phyloP scores from a whole-genome alignment of 2,113 vertebrate genomes.

The Leptocoma aspasia region DNA sequence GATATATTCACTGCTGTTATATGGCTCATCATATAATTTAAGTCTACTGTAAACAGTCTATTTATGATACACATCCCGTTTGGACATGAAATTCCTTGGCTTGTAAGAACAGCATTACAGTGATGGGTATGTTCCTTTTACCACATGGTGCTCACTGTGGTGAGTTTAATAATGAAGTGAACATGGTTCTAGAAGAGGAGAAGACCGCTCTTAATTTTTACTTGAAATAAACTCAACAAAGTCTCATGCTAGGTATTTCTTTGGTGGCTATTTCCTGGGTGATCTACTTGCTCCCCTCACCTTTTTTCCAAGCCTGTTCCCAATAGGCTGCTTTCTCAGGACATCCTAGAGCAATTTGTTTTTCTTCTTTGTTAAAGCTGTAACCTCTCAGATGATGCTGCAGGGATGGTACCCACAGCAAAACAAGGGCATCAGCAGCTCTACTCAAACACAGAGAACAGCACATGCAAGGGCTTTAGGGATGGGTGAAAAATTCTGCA shows the following conservation, averaged over 20 bases:
- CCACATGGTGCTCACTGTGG: neutral
- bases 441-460: neutral
- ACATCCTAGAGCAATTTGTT: neutral
- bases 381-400: neutral
- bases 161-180: neutral
- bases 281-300: neutral
- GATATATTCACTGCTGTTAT: constrained; percentile 34
- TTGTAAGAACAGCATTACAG: constrained; percentile 5
- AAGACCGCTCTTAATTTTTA: constrained; percentile 6
- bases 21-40: constrained; percentile 42
- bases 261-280: neutral
- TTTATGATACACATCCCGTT: constrained; percentile 36
- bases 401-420: neutral
- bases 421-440: neutral
- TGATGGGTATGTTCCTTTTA: neutral
- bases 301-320: neutral
- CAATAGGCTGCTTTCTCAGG: neutral
- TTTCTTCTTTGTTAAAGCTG: neutral
- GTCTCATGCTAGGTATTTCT: neutral
- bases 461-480: neutral
- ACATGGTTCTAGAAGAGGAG: neutral
- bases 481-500: neutral
- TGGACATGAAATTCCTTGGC: constrained; percentile 40
- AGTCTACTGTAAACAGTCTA: constrained; percentile 47
- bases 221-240: constrained; percentile 1